Percentiles rank a stretch among this genome's conserved stretches.
Conservation (phyloP, 2,797 vertebrate species). For the Onychomys torridus region DNA sequence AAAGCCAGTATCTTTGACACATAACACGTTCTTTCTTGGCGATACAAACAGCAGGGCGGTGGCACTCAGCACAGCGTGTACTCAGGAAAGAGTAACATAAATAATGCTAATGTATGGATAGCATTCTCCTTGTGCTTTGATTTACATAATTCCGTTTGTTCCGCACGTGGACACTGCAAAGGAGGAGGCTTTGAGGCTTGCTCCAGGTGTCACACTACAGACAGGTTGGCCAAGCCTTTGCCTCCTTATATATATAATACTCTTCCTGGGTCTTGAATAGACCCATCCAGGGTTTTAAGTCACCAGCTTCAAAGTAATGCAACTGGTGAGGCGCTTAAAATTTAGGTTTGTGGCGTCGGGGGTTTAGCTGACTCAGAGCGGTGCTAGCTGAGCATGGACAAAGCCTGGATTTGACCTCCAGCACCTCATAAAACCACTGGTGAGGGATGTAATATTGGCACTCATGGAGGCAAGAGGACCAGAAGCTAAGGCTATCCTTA, state of each 20-base stretch:
- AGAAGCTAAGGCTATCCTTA: not conserved
- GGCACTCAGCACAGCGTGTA: no score
- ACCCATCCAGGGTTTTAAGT: not conserved
- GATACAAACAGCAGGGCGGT: slow-evolving; percentile 36
- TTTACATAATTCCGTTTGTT: slow-evolving; percentile 39
- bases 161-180: not conserved
- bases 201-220: not conserved
- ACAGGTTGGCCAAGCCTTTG: slow-evolving; percentile 1
- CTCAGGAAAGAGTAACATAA: slow-evolving; percentile 1
- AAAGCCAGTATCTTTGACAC: slow-evolving; percentile 34
- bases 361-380: not conserved
- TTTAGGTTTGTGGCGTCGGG: not conserved
- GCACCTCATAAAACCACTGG: not conserved
- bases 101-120: not conserved
- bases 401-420: not conserved
- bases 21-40: slow-evolving; percentile 21
- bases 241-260: not conserved
- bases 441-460: not conserved
- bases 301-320: not conserved
- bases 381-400: not conserved
- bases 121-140: not conserved
- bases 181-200: not conserved
- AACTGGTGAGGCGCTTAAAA: not conserved
- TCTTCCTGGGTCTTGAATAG: not conserved
- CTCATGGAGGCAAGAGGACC: not conserved